Base-by-base conservation (phyloP, 2,888 invertebrate species). In the Thymelicus sylvestris region DNA sequence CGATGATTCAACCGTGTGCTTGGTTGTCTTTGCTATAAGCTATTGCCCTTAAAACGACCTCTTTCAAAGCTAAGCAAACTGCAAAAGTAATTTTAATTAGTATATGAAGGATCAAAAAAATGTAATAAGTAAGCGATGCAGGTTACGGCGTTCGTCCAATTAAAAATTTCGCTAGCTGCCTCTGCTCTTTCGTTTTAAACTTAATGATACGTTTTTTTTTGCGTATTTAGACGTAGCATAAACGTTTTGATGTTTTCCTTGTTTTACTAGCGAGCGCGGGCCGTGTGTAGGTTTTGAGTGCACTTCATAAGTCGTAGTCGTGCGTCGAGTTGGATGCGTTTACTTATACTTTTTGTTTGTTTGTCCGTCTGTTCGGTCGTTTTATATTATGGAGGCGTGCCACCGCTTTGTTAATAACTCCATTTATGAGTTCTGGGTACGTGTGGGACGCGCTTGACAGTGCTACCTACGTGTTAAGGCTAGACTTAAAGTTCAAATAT, bases 211-310 rank as follows among this genome's bases (percentile, higher is more conserved):
- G 6, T 15, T 52, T 19, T 19, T 52, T 52, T 52, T 52, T 19
- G 7, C 19, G 8, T 19, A 6, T 52, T 52, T 52, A 52, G 19
- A 15, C 15, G 50, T 52, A 52, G 1, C 3, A 2, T 52, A 19
- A 52, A 31, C 48, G 48, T 50, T 55, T 68, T 15, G 19, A 57
- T 69, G 63, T 63, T 66, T 63, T 47, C 55, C 57, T 69, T 63
- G 55, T 68, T 68, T 62, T 62, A 44, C 44, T 19, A 38, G 62
- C 39, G 15, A 62, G 31, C 63, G 62, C 8, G 55, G 52, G 12
- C 47, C 44, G 47, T 59, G 31, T 62, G 52, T 38, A 44, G 52
- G 62, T 44, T 55, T 55, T 62, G 13, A 65, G 65, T 7, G 52
- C 44, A 59, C 66, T 66, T 13, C 57, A 47, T 24, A 47, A 55